phyloP scores from a whole-genome alignment of 2,113 vertebrate genomes.

The Nasalis larvatus region DNA sequence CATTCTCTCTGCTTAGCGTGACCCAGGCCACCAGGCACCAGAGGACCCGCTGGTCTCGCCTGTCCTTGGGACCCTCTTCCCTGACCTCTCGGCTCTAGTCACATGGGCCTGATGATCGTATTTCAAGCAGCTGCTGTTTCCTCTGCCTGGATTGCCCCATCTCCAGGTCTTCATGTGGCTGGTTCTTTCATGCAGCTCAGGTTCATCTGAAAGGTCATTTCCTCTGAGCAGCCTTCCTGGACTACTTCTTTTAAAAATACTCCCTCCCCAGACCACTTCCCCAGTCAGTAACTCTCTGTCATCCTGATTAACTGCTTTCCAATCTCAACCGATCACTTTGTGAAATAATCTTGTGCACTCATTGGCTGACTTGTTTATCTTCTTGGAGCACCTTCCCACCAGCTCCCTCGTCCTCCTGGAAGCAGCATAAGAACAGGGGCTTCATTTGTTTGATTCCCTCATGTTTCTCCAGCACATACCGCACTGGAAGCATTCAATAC shows the following conservation, averaged over 20 bases:
- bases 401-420: rapidly evolving
- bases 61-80: background rate
- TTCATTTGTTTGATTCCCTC: background rate
- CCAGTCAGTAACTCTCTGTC: background rate
- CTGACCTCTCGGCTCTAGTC: background rate
- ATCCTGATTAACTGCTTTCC: background rate
- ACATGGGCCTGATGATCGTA: rapidly evolving
- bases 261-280: background rate
- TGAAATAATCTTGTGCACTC: background rate
- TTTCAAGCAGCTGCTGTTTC: background rate
- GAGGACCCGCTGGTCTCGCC: background rate
- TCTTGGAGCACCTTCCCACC: background rate
- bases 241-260: background rate
- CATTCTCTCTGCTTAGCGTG: background rate
- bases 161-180: background rate
- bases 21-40: rapidly evolving
- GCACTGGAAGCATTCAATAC: background rate
- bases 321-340: background rate
- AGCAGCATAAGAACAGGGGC: rapidly evolving
- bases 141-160: background rate
- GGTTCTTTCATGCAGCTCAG: background rate
- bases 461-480: background rate
- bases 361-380: background rate
- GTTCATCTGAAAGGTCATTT: background rate
- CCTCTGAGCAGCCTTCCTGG: background rate